Evolutionary conservation across 2,888 invertebrate species (phyloP), one percentile per base, ranked within the genome.

Genomic region (Erynnis tages): DNA sequence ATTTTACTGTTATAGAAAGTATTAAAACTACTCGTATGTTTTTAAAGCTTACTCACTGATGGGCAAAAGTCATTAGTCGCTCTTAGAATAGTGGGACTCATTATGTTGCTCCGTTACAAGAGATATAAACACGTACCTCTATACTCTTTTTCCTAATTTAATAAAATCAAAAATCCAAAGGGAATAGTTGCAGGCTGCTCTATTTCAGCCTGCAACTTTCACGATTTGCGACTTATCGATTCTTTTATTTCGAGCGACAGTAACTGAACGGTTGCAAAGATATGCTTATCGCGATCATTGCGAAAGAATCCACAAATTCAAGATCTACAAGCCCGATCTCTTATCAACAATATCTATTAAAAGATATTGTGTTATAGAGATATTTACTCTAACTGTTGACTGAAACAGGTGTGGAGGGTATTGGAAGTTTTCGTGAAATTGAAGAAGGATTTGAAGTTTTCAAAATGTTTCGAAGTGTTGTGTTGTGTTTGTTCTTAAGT

Each of bases 401-500:
- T 11, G 16, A 11, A 7, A 6, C 10, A 7, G 17, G 27, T 11
- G 46, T 35, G 11, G 11, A n/a, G n/a, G n/a, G n/a, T n/a, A n/a
- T n/a, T n/a, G n/a, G n/a, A n/a, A n/a, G n/a, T n/a, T n/a, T n/a
- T n/a, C n/a, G n/a, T n/a, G n/a, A n/a, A n/a, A 10, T 11, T 11
- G 16, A 11, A 7, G 4, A 7, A 7, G 17, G 27, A 8, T 35
- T 35, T 8, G 11, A 43, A 41, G 27, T 23, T 13, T 13, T 14
- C 45, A 40, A 48, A 14, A 48, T 48, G 48, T 32, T 23, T 14
- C 30, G 21, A 48, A 40, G 23, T 34, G 37, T 37, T 25, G 4
- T 60, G 45, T 48, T 63, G 37, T 69, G 59, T 66, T 53, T 74
- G 1, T 55, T 71, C 48, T 38, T 73, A 16, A 68, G 34, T 14